A percentile compares a stretch with the other conserved stretches of the same genome.
Conservation (phyloP, 2,888 invertebrate genomes). For the Charanyca ferruginea region DNA sequence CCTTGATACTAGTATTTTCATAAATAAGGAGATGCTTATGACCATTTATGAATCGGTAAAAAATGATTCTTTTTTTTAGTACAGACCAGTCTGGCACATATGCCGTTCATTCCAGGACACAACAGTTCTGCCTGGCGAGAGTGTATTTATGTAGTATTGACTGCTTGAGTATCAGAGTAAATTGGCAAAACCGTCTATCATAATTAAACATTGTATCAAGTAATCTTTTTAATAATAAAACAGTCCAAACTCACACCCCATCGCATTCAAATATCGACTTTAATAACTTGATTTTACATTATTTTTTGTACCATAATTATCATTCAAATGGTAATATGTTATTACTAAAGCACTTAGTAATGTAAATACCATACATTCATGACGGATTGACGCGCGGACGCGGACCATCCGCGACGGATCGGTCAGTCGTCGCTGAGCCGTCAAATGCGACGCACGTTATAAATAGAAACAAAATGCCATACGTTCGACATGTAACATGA, state of each 20-base stretch:
- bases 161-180: not conserved
- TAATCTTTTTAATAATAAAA: slow-evolving; percentile 25
- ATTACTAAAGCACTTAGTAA: slow-evolving; percentile 62
- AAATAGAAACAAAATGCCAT: slow-evolving; percentile 57
- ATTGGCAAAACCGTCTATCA: not conserved
- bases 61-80: too few relatives aligned
- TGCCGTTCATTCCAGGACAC: too few relatives aligned
- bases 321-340: slow-evolving; percentile 58
- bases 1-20: not conserved
- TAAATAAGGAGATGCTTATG: too few relatives aligned
- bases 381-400: slow-evolving; percentile 27
- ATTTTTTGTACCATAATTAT: slow-evolving; percentile 63
- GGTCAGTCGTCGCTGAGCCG: slow-evolving; percentile 36
- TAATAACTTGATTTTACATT: slow-evolving; percentile 58
- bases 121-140: too few relatives aligned
- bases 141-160: too few relatives aligned
- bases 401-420: slow-evolving; percentile 14
- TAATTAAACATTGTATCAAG: slow-evolving; percentile 13
- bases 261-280: slow-evolving; percentile 45
- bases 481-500: slow-evolving; percentile 52
- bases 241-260: slow-evolving; percentile 39
- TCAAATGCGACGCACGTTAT: slow-evolving; percentile 33
- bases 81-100: too few relatives aligned
- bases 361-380: slow-evolving; percentile 46
- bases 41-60: too few relatives aligned